Evolutionary conservation across 2,888 invertebrate genomes (phyloP).

Genomic region (Nycteola revayana): DNA sequence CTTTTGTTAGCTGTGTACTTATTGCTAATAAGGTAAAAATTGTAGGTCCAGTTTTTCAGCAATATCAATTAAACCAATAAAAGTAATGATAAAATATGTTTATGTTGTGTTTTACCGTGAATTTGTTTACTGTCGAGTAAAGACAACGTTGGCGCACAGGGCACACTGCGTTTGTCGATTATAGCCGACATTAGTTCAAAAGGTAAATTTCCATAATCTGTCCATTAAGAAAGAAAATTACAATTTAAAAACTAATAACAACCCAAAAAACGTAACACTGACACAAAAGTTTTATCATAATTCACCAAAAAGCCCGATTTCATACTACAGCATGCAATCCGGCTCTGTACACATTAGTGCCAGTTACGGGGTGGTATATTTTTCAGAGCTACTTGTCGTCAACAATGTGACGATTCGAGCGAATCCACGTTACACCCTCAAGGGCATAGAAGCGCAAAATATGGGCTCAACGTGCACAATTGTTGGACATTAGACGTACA

Average conservation of each 20-base stretch:
- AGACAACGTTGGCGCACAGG: too few species aligned
- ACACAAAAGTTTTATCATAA: conserved; percentile 13
- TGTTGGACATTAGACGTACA: conserved; percentile 37
- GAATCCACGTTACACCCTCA: conserved; percentile 40
- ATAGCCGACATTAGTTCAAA: too few species aligned
- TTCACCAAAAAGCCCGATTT: not conserved
- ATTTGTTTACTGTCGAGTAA: too few species aligned
- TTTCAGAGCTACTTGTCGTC: conserved; percentile 69
- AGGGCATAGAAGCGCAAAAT: conserved; percentile 62
- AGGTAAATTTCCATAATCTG: too few species aligned
- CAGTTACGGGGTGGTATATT: conserved; percentile 75
- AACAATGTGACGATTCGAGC: conserved; percentile 61
- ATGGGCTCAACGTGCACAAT: conserved; percentile 36
- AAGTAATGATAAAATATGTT: too few species aligned
- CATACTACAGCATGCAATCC: conserved; percentile 34
- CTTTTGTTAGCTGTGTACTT: too few species aligned
- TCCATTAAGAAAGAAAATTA: too few species aligned
- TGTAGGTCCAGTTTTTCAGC: not conserved
- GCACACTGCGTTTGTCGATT: too few species aligned
- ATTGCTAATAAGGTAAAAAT: too few species aligned
- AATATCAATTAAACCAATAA: too few species aligned
- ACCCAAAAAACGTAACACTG: not conserved
- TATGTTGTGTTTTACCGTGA: too few species aligned
- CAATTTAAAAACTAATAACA: not conserved
- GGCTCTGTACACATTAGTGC: conserved; percentile 66